Base-by-base conservation (phyloP, 2,888 invertebrate genomes). In the Campopleginae sp. region DNA sequence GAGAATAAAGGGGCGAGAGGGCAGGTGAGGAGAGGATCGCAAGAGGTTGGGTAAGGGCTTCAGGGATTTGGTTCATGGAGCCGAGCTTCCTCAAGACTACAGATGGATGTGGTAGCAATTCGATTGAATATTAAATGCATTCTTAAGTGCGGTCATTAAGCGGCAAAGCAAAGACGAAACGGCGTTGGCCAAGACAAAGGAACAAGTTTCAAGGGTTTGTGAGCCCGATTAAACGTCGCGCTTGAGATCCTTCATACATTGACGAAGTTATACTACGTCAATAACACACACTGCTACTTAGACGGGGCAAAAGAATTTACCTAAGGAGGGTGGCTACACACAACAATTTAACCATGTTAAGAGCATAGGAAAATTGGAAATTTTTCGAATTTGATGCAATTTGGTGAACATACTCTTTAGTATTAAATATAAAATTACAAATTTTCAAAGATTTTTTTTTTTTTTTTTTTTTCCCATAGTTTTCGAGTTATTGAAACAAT, bases 121-220 rank as follows among this genome's bases (percentile, higher is more conserved):
- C 54, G 72, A 77, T 82, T 54, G 82, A 65, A 54, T 44, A 72
- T 78, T 78, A 82, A 78, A 44, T 38, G 71, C 12, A 65, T 44
- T 78, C 17, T 54, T 66, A 72, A 54, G 82, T 72, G 66, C 58
- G 65, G 77, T 82, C 72, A 70, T 82, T 65, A 72, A 82, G 48
- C 46, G 71, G 54, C 61, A 66, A 58, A 78, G 72, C 44, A 42
- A 63, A 51, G 42, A 61, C 58, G 44, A 65, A 72, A 78, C 27
- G 61, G 44, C 46, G 19, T 44, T 58, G 44, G 44, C 33, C 48
- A 70, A 72, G 58, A 58, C 19, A 65, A 54, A 71, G 44, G 48
- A 23, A 23, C 42, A 27, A 72, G 66, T 44, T 77, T 38, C 48
- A 71, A 66, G 27, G 65, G 23, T 70, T 27, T 38, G 54, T 27